Conservation (phyloP, 1,140 invertebrate species). For the Parasteatoda tepidariorum region DNA sequence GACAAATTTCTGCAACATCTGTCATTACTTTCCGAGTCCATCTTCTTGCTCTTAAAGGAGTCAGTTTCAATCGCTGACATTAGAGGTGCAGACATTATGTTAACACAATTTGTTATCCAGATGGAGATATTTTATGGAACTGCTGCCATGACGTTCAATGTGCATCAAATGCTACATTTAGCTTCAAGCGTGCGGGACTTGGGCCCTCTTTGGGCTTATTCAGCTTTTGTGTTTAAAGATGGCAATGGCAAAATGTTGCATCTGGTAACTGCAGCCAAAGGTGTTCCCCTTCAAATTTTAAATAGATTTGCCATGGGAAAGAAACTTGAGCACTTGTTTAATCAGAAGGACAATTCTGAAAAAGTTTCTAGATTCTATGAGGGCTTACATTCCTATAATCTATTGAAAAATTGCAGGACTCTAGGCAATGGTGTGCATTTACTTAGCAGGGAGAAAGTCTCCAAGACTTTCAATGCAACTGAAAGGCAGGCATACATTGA, state of each 20-base stretch:
- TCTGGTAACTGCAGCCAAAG: neutral
- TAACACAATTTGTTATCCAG: constrained; percentile 1
- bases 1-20: neutral
- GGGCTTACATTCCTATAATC: neutral
- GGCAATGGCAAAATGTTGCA: neutral
- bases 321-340: neutral
- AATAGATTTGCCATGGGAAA: neutral
- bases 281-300: neutral
- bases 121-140: neutral
- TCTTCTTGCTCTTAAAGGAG: neutral
- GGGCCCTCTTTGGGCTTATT: neutral
- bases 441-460: neutral
- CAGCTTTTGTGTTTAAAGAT: neutral
- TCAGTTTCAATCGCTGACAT: neutral
- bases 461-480: neutral
- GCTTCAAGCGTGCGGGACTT: neutral
- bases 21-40: neutral
- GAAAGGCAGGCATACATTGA: neutral
- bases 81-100: neutral
- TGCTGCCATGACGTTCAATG: neutral
- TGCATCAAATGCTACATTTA: neutral
- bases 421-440: neutral
- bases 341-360: neutral
- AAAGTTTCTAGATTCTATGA: neutral
- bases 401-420: neutral